These are phyloP conservation scores for Aphaenogaster rudis DNA, from an alignment of 1,140 invertebrate species.

Conservation along the genomic window DNA sequence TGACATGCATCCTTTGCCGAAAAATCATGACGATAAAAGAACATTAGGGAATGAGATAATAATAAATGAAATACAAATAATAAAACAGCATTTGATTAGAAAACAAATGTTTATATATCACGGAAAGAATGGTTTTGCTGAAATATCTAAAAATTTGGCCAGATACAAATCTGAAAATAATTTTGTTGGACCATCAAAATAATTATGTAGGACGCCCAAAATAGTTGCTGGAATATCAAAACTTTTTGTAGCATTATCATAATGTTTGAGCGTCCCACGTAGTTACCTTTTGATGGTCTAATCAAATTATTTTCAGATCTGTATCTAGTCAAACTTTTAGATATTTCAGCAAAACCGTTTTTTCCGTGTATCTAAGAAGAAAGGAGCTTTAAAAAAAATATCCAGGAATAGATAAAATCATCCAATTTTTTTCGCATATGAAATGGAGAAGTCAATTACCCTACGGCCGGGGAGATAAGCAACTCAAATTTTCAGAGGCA, in stretches of 20 bases:
- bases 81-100: not conserved
- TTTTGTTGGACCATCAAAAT: too few species aligned
- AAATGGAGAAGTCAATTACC: not conserved
- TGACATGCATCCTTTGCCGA: not conserved
- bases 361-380: not conserved
- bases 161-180: too few species aligned
- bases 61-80: not conserved
- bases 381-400: not conserved
- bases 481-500: conserved; percentile 27
- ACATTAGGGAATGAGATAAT: not conserved
- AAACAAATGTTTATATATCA: not conserved
- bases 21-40: not conserved
- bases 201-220: too few species aligned
- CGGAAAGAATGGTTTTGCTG: too few species aligned
- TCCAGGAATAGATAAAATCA: not conserved
- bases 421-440: not conserved
- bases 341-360: too few species aligned
- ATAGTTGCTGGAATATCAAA: too few species aligned
- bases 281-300: too few species aligned
- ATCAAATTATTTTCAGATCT: too few species aligned
- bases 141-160: too few species aligned
- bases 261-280: too few species aligned
- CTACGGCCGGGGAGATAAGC: not conserved
- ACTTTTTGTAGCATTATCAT: too few species aligned
- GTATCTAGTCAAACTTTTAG: too few species aligned